Conservation (phyloP, 2,797 vertebrate genomes). For the Ispidina picta region DNA sequence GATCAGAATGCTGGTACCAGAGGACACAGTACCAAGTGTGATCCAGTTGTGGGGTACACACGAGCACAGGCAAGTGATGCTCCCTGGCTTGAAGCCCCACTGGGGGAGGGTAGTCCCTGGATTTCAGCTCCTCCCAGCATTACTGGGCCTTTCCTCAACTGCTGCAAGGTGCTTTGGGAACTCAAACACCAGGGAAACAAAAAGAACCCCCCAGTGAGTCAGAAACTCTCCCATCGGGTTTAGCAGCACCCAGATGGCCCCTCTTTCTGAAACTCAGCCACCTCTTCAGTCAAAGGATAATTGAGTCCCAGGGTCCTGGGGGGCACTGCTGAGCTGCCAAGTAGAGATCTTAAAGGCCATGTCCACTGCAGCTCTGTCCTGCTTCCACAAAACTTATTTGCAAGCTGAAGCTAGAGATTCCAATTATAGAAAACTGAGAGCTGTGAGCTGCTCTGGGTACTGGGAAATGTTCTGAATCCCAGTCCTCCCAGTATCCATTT, state of each 20-base stretch:
- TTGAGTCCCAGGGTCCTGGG: background rate
- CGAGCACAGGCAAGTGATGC: background rate
- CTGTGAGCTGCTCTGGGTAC: background rate
- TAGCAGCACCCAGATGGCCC: background rate
- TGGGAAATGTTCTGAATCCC: background rate
- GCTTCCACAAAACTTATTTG: background rate
- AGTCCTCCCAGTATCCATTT: background rate
- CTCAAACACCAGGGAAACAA: background rate
- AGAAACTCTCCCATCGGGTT: background rate
- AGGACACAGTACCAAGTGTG: background rate
- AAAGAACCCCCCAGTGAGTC: background rate
- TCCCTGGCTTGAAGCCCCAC: background rate
- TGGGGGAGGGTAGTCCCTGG: background rate
- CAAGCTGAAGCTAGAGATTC: background rate
- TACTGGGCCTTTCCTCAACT: background rate
- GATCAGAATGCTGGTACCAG: background rate
- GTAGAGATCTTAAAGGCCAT: background rate
- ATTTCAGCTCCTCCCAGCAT: background rate
- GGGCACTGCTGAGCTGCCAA: background rate
- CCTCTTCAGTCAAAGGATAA: background rate
- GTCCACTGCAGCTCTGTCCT: background rate
- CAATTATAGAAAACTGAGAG: background rate
- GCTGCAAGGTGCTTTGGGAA: background rate
- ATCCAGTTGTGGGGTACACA: background rate
- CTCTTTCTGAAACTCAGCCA: background rate